Conservation (phyloP, 1,140 invertebrate species). For the Drosophila tsacasi region DNA sequence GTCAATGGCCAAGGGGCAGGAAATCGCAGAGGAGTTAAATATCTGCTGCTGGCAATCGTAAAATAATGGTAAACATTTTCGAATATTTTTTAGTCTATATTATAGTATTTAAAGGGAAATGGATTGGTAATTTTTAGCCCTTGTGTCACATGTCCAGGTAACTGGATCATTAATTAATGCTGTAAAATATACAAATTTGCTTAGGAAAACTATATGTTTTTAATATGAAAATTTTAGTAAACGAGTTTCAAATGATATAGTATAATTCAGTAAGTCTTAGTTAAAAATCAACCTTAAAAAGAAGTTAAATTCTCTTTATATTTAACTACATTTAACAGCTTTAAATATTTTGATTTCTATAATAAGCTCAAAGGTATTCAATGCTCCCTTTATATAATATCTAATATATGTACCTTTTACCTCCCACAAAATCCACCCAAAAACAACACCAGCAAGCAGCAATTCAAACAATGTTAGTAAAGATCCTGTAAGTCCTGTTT, state of each 20-base stretch:
- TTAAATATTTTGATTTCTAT: no score
- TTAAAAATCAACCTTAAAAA: background rate
- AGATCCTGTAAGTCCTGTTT: constrained; percentile 22
- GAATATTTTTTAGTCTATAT: background rate
- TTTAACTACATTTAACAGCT: background rate
- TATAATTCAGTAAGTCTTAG: no score
- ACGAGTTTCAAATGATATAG: background rate
- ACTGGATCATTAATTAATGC: no score
- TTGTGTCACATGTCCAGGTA: background rate
- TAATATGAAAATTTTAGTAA: background rate
- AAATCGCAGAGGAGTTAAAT: constrained; percentile 8
- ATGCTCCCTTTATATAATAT: background rate
- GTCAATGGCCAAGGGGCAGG: constrained; percentile 23
- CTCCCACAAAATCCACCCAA: constrained; percentile 14
- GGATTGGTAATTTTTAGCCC: background rate
- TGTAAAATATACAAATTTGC: no score
- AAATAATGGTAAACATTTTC: background rate
- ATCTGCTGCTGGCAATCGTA: background rate
- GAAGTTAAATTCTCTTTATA: background rate
- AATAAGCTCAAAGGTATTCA: background rate
- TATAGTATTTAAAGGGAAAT: background rate
- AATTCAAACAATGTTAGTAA: constrained; percentile 12
- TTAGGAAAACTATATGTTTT: background rate
- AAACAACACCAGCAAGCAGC: background rate
- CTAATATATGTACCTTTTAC: constrained; percentile 4